These are phyloP conservation scores for Brachynemurus nebulosus DNA, from an alignment of 2,888 invertebrate genomes.

Conservation along the genomic window DNA sequence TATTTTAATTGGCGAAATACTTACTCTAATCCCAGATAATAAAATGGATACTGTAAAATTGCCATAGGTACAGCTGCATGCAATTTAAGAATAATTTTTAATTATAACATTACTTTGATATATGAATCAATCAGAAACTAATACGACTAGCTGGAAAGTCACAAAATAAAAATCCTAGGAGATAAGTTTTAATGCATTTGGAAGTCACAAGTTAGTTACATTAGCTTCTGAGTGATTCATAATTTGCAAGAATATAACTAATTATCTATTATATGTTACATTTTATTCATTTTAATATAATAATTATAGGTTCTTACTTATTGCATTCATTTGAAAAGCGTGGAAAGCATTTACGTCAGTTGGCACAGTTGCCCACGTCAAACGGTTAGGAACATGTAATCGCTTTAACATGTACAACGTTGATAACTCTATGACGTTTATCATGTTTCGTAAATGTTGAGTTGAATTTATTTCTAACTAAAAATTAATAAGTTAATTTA, in stretches of 20 bases:
- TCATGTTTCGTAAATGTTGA: conserved; percentile 20
- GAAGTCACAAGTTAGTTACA: too few relatives aligned
- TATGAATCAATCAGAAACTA: too few relatives aligned
- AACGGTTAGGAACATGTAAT: conserved; percentile 39
- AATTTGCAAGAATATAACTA: too few relatives aligned
- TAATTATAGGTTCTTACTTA: conserved; percentile 42
- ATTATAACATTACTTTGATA: too few relatives aligned
- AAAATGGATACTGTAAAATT: conserved; percentile 73
- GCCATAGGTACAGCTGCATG: conserved; percentile 68
- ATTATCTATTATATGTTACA: too few relatives aligned
- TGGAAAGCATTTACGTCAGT: conserved; percentile 72
- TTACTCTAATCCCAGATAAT: conserved; percentile 73
- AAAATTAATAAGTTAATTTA: too few relatives aligned
- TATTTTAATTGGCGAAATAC: conserved; percentile 26
- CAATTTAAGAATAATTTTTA: too few relatives aligned
- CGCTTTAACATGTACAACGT: conserved; percentile 38
- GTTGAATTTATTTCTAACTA: neutral
- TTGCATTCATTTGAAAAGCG: conserved; percentile 64
- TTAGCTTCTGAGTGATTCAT: too few relatives aligned
- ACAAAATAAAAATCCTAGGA: too few relatives aligned
- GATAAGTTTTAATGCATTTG: too few relatives aligned
- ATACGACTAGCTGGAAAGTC: too few relatives aligned
- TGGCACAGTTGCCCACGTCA: conserved; percentile 61
- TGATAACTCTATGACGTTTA: conserved; percentile 44
- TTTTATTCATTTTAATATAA: too few relatives aligned